Conservation (phyloP, 1,140 invertebrate species). For the Microplitis demolitor region DNA sequence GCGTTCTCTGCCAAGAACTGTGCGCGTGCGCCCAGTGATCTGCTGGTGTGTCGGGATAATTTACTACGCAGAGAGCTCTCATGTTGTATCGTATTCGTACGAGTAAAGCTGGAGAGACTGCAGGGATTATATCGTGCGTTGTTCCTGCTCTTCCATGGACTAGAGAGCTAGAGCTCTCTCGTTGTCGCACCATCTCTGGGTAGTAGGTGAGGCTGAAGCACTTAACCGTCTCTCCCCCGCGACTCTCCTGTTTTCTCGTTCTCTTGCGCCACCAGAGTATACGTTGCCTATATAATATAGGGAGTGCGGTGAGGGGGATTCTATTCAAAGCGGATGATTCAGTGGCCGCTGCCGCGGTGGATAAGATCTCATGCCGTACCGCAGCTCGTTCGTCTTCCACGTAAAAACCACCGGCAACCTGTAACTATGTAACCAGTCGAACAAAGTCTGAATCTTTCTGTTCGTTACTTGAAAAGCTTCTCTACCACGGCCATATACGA, state of each 20-base stretch:
- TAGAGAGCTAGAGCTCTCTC: background rate
- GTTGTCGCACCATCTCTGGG: slow-evolving; percentile 2
- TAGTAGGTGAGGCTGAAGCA: background rate
- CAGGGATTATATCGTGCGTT: slow-evolving; percentile 24
- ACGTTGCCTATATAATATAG: slow-evolving; percentile 54
- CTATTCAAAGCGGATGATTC: slow-evolving; percentile 63
- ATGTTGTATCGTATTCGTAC: slow-evolving; percentile 20
- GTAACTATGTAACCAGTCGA: slow-evolving; percentile 40
- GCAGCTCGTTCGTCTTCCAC: slow-evolving; percentile 54
- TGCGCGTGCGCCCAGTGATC: slow-evolving; percentile 24
- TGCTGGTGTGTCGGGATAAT: slow-evolving; percentile 44
- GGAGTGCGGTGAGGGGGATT: slow-evolving; percentile 42
- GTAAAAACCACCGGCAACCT: slow-evolving; percentile 41
- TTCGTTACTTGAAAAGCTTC: slow-evolving; percentile 11
- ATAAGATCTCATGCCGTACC: slow-evolving; percentile 56
- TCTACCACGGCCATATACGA: background rate
- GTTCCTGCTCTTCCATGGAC: slow-evolving; percentile 24
- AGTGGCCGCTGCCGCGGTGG: slow-evolving; percentile 53
- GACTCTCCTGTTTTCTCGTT: background rate
- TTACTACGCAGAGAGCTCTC: slow-evolving; percentile 38
- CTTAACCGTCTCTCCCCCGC: slow-evolving; percentile 8
- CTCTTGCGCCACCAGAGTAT: slow-evolving; percentile 26
- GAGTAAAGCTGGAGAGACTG: background rate
- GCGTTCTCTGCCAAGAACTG: slow-evolving; percentile 6
- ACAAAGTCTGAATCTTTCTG: background rate